phyloP scores from a whole-genome alignment of 2,113 vertebrate species.

The Plecturocebus donacophilus region DNA sequence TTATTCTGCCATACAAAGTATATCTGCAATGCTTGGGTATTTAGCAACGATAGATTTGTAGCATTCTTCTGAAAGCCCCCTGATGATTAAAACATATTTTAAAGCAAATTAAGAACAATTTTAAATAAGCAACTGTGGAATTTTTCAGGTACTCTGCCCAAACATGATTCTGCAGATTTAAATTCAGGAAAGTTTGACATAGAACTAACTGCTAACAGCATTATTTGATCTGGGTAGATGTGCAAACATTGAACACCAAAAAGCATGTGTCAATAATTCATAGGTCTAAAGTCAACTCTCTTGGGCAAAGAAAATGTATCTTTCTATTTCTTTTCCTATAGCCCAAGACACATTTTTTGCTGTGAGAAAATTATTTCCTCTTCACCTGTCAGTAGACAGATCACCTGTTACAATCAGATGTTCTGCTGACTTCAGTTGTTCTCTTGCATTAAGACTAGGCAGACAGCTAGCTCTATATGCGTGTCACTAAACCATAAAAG shows the following conservation, averaged over 20 bases:
- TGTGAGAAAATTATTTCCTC: neutral
- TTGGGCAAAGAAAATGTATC: neutral
- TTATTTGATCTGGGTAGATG: constrained; percentile 33
- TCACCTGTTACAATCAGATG: constrained; percentile 11
- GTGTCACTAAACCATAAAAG: constrained; percentile 14
- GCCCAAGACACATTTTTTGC: neutral
- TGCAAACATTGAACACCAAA: constrained; percentile 56
- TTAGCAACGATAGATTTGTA: neutral
- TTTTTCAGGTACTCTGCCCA: constrained; percentile 30
- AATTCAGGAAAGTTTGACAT: constrained; percentile 39
- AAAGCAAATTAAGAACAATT: constrained; percentile 48
- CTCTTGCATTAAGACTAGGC: neutral
- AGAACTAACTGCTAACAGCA: constrained; percentile 17
- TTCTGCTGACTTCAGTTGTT: constrained; percentile 17
- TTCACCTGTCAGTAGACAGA: neutral
- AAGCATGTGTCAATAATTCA: constrained; percentile 58
- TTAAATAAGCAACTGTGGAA: constrained; percentile 26
- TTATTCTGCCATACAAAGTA: neutral
- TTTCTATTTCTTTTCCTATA: neutral
- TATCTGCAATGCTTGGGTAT: neutral
- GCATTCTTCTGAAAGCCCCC: neutral
- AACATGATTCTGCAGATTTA: constrained; percentile 43
- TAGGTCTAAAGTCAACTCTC: neutral
- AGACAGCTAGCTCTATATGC: neutral
- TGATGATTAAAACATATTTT: constrained; percentile 41